phyloP scores from a whole-genome alignment of 2,888 invertebrate species.

The Drosophila ezoana region DNA sequence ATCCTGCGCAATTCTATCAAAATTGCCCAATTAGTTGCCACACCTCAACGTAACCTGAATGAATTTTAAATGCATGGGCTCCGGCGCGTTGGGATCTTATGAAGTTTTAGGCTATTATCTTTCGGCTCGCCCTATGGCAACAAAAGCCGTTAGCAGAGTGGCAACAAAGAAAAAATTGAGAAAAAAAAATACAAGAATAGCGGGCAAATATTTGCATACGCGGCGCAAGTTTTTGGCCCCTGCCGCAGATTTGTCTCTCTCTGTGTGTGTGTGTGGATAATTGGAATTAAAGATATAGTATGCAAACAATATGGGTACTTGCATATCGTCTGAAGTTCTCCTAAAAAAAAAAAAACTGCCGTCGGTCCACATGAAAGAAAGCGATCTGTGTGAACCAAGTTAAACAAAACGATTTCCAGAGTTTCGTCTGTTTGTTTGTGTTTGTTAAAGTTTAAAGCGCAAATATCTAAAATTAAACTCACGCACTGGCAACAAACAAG shows the following conservation, averaged over 20 bases:
- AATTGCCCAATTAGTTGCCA: conserved; percentile 35
- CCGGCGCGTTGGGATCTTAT: conserved; percentile 37
- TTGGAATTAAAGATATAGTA: conserved; percentile 72
- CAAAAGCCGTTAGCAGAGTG: conserved; percentile 25
- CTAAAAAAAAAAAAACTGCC: conserved; percentile 14
- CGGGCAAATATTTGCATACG: conserved; percentile 43
- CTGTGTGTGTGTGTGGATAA: conserved; percentile 48
- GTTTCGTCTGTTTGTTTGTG: conserved; percentile 60
- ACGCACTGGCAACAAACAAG: conserved; percentile 51
- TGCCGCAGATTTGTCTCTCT: conserved; percentile 17
- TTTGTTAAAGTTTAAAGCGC: conserved; percentile 67
- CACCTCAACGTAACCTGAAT: conserved; percentile 58
- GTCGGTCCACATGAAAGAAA: conserved; percentile 69
- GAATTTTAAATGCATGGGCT: conserved; percentile 38
- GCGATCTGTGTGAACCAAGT: conserved; percentile 64
- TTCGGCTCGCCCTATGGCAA: conserved; percentile 5
- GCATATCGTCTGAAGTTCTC: conserved; percentile 26
- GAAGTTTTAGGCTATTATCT: conserved; percentile 33
- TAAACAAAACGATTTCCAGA: conserved; percentile 47
- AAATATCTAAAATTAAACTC: conserved; percentile 73
- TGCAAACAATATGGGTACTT: conserved; percentile 36
- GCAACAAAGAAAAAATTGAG: conserved; percentile 13
- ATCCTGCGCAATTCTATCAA: not conserved
- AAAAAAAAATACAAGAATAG: conserved; percentile 21
- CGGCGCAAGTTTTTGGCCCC: conserved; percentile 29